Conservation (phyloP, 1,140 invertebrate genomes). For the Eufriesea mexicana region DNA sequence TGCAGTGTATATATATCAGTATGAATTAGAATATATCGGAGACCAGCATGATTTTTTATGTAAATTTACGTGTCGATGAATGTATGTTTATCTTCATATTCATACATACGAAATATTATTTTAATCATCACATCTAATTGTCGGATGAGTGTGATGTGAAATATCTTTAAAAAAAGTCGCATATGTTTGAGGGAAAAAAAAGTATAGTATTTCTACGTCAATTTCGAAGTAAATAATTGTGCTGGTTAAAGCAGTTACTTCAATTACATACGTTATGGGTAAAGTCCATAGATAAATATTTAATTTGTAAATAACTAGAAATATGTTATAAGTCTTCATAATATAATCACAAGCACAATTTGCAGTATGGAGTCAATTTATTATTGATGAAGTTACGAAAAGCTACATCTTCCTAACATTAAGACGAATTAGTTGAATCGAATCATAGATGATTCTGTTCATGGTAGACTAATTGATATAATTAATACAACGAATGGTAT, state of each 20-base stretch:
- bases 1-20: constrained; percentile 49
- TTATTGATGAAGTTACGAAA: background rate
- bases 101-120: constrained; percentile 33
- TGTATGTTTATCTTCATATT: constrained; percentile 47
- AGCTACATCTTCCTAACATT: constrained; percentile 14
- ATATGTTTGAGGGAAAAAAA: background rate
- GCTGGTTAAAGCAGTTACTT: constrained; percentile 39
- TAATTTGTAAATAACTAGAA: constrained; percentile 50
- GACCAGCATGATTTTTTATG: constrained; percentile 52
- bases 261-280: constrained; percentile 48
- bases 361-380: background rate
- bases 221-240: constrained; percentile 26
- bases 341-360: constrained; percentile 19
- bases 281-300: constrained; percentile 54
- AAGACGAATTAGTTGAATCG: background rate
- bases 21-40: constrained; percentile 38
- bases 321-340: constrained; percentile 20
- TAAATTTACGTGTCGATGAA: constrained; percentile 49
- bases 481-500: constrained; percentile 47
- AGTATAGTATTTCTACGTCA: constrained; percentile 32
- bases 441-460: constrained; percentile 6
- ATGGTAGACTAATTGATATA: constrained; percentile 14
- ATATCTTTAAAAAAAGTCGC: background rate
- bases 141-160: background rate
- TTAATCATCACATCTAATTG: constrained; percentile 26